Percentiles rank a stretch among this genome's conserved stretches.
Conservation (phyloP, 2,888 invertebrate genomes). For the Andrena trimmerana region DNA sequence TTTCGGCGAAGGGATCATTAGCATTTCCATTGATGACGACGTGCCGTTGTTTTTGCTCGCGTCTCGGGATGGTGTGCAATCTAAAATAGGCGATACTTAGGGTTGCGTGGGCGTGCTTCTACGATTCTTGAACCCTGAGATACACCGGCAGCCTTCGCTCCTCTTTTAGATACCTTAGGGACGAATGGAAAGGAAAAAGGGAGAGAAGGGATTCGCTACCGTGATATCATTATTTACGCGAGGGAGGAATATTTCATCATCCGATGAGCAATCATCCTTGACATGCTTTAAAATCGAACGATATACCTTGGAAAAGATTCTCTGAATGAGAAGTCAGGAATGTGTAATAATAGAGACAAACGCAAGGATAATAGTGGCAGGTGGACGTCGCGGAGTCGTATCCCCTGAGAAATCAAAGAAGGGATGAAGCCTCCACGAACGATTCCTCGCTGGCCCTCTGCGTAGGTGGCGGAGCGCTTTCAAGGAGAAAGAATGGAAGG, state of each 20-base stretch:
- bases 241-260: background rate
- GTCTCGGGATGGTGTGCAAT: background rate
- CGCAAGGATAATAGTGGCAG: background rate
- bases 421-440: conserved; percentile 12
- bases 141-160: conserved; percentile 1
- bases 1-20: background rate
- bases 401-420: conserved; percentile 5
- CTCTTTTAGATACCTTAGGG: conserved; percentile 35
- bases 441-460: conserved; percentile 10
- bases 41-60: background rate
- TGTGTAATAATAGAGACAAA: background rate
- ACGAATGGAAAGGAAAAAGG: background rate
- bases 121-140: conserved; percentile 4
- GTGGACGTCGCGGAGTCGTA: background rate
- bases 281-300: background rate
- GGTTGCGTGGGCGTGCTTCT: conserved; percentile 5
- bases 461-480: conserved; percentile 21
- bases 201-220: conserved; percentile 13
- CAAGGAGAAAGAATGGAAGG: background rate
- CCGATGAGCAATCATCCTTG: background rate
- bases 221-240: background rate
- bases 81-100: conserved; percentile 37
- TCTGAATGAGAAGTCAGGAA: background rate
- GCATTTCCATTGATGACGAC: background rate
- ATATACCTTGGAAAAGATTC: background rate